Base-by-base conservation (phyloP, 2,888 invertebrate genomes). In the Euplexia lucipara region DNA sequence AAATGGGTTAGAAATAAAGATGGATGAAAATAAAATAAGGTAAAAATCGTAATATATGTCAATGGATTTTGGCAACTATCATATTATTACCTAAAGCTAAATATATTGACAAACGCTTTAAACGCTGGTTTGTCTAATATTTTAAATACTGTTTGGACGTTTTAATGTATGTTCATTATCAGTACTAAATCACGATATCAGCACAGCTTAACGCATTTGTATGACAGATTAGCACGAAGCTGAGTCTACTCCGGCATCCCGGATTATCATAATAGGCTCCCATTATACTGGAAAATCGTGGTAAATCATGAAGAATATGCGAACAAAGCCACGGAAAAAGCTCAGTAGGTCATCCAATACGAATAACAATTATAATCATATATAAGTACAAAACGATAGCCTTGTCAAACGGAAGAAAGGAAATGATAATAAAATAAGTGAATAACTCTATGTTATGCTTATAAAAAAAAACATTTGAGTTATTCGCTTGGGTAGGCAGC, bases 211-310 rank as follows among this genome's bases (percentile, higher is more conserved):
- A 18, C 22, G 14, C 41, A 39, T 68, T 70, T 42, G 16, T 41
- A 53, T 71, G 71, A 63, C 53, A 53, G 68, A 70, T 68, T 53
- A 62, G 47, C n/a, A 39, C 10, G 35, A 12, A 48, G 48, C 48
- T 39, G 39, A 53, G 53, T 63, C 32, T 26, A 51, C 30, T 26
- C 39, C 39, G 34, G 64, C 35, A 45, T 47, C 10, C 49, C 49
- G 41, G 65, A 56, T 70, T 64, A 72, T 16, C 49, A 60, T 61
- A 60, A 70, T 67, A 61, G 37, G 22, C 35, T 18, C 20, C 51
- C 34, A 52, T 63, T 63, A 63, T 34, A 32, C 53, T 37, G 37
- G n/a, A 32, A 52, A 53, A 47, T 37, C 48, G 48, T 37, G 10
- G 53, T 49, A 53, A 71, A 53, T 39, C 48, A 34, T 34, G 48